Evolutionary conservation across 2,888 invertebrate genomes (phyloP), one percentile per base, ranked within the genome.

Genomic region (Drosophila algonquin): DNA sequence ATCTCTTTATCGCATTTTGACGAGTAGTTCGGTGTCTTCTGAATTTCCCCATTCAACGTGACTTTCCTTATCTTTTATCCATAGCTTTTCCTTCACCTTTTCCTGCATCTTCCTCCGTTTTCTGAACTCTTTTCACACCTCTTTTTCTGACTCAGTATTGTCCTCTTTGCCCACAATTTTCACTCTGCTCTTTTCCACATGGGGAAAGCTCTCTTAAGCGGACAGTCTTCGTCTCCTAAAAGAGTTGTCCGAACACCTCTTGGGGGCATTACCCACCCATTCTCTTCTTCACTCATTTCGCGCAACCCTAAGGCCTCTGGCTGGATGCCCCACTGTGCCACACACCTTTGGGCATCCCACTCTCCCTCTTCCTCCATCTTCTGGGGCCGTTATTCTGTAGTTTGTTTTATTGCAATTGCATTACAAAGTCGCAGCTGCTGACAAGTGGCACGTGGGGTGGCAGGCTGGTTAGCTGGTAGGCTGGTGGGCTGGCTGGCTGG

Each of bases 381-480:
- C 48, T n/a, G 40, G 55, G 54, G 40, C 40, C 40, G 32, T 58
- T 69, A 69, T 76, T 77, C 64, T 54, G 68, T 59, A 56, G 60
- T 57, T 65, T 63, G 65, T 77, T 77, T 71, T 70, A 75, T 77
- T 77, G 77, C 77, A 75, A 65, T 77, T 77, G 77, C 77, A 77
- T 71, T 71, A 69, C 77, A 69, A 70, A 70, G 76, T 75, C 75
- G 57, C 75, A 75, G 75, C 71, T 75, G 65, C 62, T 50, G 64
- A 68, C 71, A 76, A 64, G 60, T 52, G 48, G 1, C 45, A 2
- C 12, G 52, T 3, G 30, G 50, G 54, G n/a, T 9, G 30, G 45
- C 8, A 32, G 21, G 6, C 0, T 48, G 40, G 21, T 21, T 21
- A 21, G 24, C 3, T 4, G 27, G 27, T 27, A 18, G 27, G 24